Evolutionary conservation across 1,140 invertebrate genomes (phyloP).

Genomic region (Rhizoglyphus robini): DNA sequence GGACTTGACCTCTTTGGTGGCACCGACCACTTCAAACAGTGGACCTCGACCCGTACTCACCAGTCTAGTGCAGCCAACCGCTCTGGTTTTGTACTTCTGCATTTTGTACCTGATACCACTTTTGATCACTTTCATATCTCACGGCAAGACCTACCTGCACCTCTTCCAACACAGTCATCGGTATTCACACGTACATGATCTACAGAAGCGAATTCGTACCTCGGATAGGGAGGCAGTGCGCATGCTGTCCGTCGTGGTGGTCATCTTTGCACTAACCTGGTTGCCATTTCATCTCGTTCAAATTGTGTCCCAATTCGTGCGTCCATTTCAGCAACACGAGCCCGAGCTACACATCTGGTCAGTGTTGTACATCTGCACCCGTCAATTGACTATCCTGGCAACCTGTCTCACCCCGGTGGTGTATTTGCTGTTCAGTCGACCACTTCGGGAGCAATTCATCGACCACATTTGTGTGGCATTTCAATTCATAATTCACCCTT

Average conservation of each 20-base stretch:
- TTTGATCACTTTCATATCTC: neutral
- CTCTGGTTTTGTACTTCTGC: neutral
- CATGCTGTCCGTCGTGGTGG: neutral
- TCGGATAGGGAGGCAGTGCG: neutral
- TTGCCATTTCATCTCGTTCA: neutral
- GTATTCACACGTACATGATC: neutral
- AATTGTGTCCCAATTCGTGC: neutral
- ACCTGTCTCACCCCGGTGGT: neutral
- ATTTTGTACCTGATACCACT: neutral
- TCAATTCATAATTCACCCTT: neutral
- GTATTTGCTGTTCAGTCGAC: neutral
- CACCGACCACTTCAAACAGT: neutral
- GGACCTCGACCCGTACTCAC: neutral
- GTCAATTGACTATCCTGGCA: neutral
- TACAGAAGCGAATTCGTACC: constrained; percentile 2
- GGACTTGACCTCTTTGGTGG: neutral
- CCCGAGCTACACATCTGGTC: neutral
- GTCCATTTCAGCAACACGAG: neutral
- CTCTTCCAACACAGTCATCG: neutral
- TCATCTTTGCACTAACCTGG: neutral
- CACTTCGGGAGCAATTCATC: neutral
- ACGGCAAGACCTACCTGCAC: constrained; percentile 5
- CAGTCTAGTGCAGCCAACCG: neutral
- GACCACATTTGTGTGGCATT: neutral
- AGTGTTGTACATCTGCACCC: neutral